Evolutionary conservation across 2,888 invertebrate species (phyloP).

Genomic region (Nipponacmea schrenckii): DNA sequence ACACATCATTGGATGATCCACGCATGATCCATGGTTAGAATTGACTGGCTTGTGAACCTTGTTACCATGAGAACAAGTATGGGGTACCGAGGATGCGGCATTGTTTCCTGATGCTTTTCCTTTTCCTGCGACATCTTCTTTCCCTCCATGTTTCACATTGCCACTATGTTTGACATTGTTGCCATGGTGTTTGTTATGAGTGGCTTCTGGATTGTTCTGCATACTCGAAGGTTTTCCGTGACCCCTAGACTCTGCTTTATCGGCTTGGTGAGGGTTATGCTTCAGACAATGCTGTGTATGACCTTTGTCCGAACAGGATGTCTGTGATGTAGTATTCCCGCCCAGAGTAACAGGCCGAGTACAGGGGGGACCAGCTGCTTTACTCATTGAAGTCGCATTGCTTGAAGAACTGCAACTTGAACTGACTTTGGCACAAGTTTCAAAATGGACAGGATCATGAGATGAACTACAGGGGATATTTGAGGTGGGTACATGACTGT

Average conservation of each 20-base stretch:
- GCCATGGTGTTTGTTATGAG: neutral
- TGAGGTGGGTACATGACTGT: slow-evolving; percentile 34
- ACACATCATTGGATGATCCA: slow-evolving; percentile 31
- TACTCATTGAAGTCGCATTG: neutral
- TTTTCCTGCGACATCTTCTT: neutral
- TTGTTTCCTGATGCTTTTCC: slow-evolving; percentile 1
- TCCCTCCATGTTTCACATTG: neutral
- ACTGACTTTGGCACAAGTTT: slow-evolving; percentile 32
- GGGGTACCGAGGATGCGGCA: slow-evolving; percentile 9
- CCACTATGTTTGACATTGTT: slow-evolving; percentile 4
- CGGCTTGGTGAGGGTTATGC: slow-evolving; percentile 27
- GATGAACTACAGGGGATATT: slow-evolving; percentile 32
- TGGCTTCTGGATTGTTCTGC: neutral
- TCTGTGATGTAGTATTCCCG: slow-evolving; percentile 44
- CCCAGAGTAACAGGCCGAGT: slow-evolving; percentile 56
- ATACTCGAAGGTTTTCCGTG: neutral
- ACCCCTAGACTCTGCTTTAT: neutral
- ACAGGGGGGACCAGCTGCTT: slow-evolving; percentile 44
- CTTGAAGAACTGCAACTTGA: slow-evolving; percentile 23
- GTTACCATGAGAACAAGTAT: slow-evolving; percentile 28
- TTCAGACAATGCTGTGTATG: slow-evolving; percentile 53
- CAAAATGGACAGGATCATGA: slow-evolving; percentile 15
- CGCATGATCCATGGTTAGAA: slow-evolving; percentile 9
- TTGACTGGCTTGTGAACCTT: slow-evolving; percentile 26
- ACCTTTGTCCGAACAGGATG: slow-evolving; percentile 28